Base-by-base conservation (phyloP, 2,797 vertebrate genomes). In the Xiphorhynchus erythropygius region DNA sequence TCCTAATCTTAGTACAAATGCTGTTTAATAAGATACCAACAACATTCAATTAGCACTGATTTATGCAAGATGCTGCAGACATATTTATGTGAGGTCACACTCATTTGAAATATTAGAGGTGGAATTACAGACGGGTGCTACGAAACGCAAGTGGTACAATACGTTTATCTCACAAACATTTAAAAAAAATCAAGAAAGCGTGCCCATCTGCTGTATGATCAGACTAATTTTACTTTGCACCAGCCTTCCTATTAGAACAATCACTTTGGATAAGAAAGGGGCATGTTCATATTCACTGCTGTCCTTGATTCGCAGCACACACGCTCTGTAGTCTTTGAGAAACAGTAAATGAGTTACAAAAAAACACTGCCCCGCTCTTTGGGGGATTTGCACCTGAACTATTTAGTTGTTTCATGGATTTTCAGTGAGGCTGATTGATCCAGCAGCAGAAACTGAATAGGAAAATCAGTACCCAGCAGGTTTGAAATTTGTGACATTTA, bases 21-120 rank as follows among this genome's bases (percentile, higher is more conserved):
- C 13, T 79, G 11, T 79, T 70, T 94, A 93, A 93, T 89, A 95
- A 87, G 65, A 67, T 71, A 76, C 47, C 55, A 78, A 76, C 27
- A 83, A 84, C 63, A 85, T 80, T 94, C 71, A 95, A 86, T 96
- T 97, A 97, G 13, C 60, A 91, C 76, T n/a, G 18, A 94, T 95
- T 70, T 93, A 50, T 42, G 69, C n/a, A 92, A 67, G 84, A 79
- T 90, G 33, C 57, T 90, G 64, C 75, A 95, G 81, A 91, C 59
- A 70, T 32, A 22, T 74, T 87, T 94, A 69, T 79, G 60, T 95
- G 47, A 89, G 41, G 62, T 67, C 68, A 84, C 24, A 27, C 49
- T 95, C 55, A 84, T 75, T 95, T 95, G 75, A 93, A 42, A 41
- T 42, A 77, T 75, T 93, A 82, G 91, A 85, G 17, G 28, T 94